Conservation (phyloP, 1,140 invertebrate genomes). For the Lineus longissimus region DNA sequence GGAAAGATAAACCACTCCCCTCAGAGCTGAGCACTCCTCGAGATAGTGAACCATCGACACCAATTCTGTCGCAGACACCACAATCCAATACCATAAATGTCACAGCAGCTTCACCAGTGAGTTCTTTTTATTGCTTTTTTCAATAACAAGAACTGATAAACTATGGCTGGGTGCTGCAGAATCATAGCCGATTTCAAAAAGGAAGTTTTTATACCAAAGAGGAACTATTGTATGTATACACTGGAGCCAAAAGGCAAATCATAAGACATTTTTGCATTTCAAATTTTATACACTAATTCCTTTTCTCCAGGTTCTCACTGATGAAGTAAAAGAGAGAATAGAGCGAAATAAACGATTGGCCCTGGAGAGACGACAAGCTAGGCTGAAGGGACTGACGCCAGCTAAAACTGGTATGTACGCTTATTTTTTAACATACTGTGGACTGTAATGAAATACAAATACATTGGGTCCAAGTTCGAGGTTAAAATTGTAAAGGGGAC, state of each 20-base stretch:
- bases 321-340: constrained; percentile 34
- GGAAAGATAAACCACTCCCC: no score
- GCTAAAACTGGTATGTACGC: no score
- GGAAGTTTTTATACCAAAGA: no score
- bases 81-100: neutral
- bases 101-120: neutral
- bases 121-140: neutral
- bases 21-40: no score
- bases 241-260: no score
- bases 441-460: no score
- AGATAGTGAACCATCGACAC: no score
- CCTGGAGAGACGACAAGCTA: constrained; percentile 20
- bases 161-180: neutral
- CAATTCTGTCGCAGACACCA: neutral
- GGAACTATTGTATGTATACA: no score
- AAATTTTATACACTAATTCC: neutral
- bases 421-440: no score
- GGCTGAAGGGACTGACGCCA: neutral
- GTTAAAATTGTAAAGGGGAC: no score
- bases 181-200: no score
- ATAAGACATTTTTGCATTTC: neutral
- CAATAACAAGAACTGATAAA: neutral
- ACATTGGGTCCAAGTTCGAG: no score
- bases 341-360: constrained; percentile 39
- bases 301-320: constrained; percentile 27